These are phyloP conservation scores for Podabrus alpinus DNA, from an alignment of 2,888 invertebrate genomes.

Conservation along the genomic window DNA sequence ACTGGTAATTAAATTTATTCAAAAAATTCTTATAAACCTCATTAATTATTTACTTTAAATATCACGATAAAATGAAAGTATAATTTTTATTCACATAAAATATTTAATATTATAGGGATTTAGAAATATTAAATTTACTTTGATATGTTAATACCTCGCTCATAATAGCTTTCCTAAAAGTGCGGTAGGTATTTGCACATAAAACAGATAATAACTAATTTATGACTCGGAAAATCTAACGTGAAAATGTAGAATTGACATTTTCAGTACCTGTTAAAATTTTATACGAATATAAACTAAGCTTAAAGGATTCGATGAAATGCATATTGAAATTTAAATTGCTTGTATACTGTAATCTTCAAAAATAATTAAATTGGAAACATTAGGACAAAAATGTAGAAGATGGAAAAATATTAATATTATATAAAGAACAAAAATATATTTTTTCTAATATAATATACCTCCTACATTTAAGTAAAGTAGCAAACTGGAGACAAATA, in stretches of 20 bases:
- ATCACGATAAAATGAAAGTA: not conserved
- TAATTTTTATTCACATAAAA: not conserved
- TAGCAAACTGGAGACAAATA: too few relatives aligned
- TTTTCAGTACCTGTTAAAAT: not conserved
- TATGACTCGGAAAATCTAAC: not conserved
- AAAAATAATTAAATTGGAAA: not conserved
- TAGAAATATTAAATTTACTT: not conserved
- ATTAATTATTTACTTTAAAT: not conserved
- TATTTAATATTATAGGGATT: not conserved
- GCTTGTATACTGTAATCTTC: not conserved
- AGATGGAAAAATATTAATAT: not conserved
- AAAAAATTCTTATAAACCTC: not conserved
- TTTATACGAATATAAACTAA: not conserved
- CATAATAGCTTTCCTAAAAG: not conserved
- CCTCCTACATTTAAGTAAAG: too few relatives aligned
- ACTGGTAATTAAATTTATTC: constrained; percentile 61
- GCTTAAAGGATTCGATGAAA: not conserved
- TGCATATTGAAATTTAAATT: not conserved
- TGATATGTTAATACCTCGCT: not conserved
- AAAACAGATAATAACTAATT: not conserved
- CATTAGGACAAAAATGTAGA: not conserved
- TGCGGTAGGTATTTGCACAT: not conserved
- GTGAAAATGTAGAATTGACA: not conserved
- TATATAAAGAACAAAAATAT: not conserved
- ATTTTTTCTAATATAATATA: too few relatives aligned